Percentiles rank a stretch among this genome's conserved stretches.
Conservation (phyloP, 2,888 invertebrate species). For the Micoletzkya japonica region DNA sequence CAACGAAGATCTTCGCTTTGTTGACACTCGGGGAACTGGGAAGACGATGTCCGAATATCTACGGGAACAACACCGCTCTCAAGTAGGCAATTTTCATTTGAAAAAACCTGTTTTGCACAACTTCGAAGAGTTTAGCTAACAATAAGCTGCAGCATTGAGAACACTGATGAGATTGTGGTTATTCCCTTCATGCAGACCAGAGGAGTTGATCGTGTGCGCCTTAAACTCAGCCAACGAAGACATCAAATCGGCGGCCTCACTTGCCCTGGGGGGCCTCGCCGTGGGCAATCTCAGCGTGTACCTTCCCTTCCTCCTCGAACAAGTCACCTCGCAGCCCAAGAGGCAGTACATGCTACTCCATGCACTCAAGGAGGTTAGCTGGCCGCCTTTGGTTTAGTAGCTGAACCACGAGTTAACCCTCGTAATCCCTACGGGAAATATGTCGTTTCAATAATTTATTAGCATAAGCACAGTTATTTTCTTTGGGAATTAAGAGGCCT, state of each 20-base stretch:
- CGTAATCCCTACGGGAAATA: background rate
- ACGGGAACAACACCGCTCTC: conserved; percentile 23
- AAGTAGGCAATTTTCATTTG: background rate
- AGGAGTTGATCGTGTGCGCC: conserved; percentile 74
- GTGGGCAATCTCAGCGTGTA: conserved; percentile 88
- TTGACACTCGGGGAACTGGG: conserved; percentile 96
- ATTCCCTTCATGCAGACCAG: conserved; percentile 54
- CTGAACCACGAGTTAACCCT: background rate
- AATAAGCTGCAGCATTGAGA: no score
- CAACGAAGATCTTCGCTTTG: conserved; percentile 77
- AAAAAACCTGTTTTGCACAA: background rate
- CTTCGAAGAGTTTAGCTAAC: background rate
- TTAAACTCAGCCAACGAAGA: conserved; percentile 91
- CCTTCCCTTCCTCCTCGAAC: conserved; percentile 82
- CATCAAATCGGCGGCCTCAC: conserved; percentile 94
- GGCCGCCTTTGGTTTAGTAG: background rate
- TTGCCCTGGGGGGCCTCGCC: conserved; percentile 88
- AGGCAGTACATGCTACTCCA: conserved; percentile 92
- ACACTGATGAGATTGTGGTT: no score
- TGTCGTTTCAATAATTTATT: background rate
- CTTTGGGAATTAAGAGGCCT: no score
- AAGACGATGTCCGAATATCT: conserved; percentile 45
- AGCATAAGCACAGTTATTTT: no score
- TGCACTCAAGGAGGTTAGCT: conserved; percentile 90
- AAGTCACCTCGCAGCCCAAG: conserved; percentile 90